Base-by-base conservation (phyloP, 2,888 invertebrate species). In the Philereme transversata region DNA sequence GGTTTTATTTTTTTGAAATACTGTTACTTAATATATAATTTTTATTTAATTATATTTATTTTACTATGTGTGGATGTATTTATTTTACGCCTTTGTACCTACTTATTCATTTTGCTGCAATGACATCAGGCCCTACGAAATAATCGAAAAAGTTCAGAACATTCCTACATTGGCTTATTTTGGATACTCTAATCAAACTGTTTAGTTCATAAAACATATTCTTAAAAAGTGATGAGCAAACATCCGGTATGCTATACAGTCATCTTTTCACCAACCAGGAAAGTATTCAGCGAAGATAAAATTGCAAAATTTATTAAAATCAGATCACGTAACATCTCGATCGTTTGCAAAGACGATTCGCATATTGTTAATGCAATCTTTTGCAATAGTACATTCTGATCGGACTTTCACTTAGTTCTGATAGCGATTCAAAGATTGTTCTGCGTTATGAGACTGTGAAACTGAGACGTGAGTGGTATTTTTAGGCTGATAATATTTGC, bases 351-450 rank as follows among this genome's bases (percentile, higher is more conserved):
- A 60, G 43, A 45, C 22, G 63, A 46, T 51, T 55, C 57, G 57
- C 64, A 60, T 65, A 60, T 65, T 51, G 62, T 67, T 60, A 60
- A 59, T 67, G 66, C 65, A 68, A 69, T 68, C 60, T 64, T 66
- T 65, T 62, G 68, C 67, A 67, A 69, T 59, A 57, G 35, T 47
- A 61, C 58, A 33, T 57, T 57, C 57, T 60, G 59, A 65, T 69
- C 60, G 46, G 48, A 70, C 70, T 70, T 70, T 70, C 68, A 70
- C 70, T 70, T 46, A 40, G 40, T 40, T 40, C 6, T 40, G 40
- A 40, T 40, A 40, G 40, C 6, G 61, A 59, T 57, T 57, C 60
- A 41, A 51, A 53, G 47, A 55, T 53, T 47, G 47, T 6, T 40
- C 41, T 56, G 57, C 60, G 44, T 60, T 57, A 68, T 58, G 53